Evolutionary conservation across 2,113 vertebrate genomes (phyloP).

Genomic region (Xyrauchen texanus): DNA sequence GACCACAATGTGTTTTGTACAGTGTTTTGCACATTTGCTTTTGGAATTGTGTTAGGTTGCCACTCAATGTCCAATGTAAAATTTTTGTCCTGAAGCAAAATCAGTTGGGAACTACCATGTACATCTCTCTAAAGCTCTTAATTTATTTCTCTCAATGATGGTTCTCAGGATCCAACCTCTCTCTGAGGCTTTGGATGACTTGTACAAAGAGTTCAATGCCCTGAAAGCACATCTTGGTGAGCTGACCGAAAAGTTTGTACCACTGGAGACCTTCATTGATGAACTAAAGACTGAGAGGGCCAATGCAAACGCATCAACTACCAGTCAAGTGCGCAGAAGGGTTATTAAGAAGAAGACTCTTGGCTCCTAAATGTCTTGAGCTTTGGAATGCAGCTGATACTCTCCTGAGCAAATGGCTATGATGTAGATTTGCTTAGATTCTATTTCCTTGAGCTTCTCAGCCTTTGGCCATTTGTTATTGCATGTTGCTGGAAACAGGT

Average conservation of each 20-base stretch:
- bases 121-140: background rate
- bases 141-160: background rate
- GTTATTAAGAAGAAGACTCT: conserved; percentile 63
- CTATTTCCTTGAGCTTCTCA: conserved; percentile 25
- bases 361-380: conserved; percentile 31
- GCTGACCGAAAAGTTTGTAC: conserved; percentile 73
- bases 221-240: conserved; percentile 78
- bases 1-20: conserved; percentile 7
- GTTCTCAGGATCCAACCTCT: conserved; percentile 74
- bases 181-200: conserved; percentile 76
- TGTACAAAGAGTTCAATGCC: conserved; percentile 81
- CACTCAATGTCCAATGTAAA: too few relatives aligned
- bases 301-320: background rate
- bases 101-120: too few relatives aligned
- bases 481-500: conserved; percentile 58
- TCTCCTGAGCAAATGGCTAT: conserved; percentile 25
- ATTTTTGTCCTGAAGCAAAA: too few relatives aligned
- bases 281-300: conserved; percentile 65
- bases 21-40: background rate
- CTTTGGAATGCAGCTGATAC: conserved; percentile 39
- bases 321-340: conserved; percentile 56
- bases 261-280: conserved; percentile 74
- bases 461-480: conserved; percentile 47
- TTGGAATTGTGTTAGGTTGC: too few relatives aligned
- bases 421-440: conserved; percentile 16